Conservation (phyloP, 2,888 invertebrate species). For the Epirrhoe tristata region DNA sequence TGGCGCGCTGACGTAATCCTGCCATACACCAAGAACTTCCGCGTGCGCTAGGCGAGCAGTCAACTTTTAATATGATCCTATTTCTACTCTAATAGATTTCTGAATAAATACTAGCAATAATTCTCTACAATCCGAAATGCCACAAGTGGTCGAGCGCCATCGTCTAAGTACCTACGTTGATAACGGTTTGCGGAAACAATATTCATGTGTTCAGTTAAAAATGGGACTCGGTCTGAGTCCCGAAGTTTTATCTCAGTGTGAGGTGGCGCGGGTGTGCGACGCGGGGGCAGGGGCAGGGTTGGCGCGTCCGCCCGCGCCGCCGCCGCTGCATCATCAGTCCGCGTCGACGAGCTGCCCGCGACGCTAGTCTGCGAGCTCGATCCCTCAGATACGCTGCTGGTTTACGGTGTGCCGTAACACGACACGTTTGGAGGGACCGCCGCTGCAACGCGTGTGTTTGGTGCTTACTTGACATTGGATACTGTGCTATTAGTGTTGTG, state of each 20-base stretch:
- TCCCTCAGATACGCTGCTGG: constrained; percentile 86
- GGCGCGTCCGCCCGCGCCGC: constrained; percentile 81
- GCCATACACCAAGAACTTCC: constrained; percentile 74
- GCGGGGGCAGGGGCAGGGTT: constrained; percentile 58
- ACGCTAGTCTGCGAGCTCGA: constrained; percentile 79
- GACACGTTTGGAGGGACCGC: constrained; percentile 85
- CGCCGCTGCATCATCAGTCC: constrained; percentile 81
- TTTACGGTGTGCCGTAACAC: constrained; percentile 85
- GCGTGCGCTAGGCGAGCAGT: constrained; percentile 73
- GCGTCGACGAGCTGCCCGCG: constrained; percentile 80
- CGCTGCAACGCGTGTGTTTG: constrained; percentile 79
- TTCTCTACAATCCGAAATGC: constrained; percentile 39
- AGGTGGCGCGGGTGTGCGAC: constrained; percentile 60
- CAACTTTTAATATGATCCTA: constrained; percentile 53
- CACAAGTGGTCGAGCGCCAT: constrained; percentile 52
- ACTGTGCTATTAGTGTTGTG: constrained; percentile 81
- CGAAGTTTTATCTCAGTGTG: constrained; percentile 81
- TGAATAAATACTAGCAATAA: constrained; percentile 16
- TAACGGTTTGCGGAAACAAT: constrained; percentile 77
- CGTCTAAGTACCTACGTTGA: constrained; percentile 59
- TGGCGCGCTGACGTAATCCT: constrained; percentile 81
- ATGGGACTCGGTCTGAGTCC: constrained; percentile 79
- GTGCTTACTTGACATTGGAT: constrained; percentile 80
- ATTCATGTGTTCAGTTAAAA: constrained; percentile 71
- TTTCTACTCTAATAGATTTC: constrained; percentile 38